phyloP scores from a whole-genome alignment of 2,113 vertebrate genomes.

The Zosterops borbonicus region DNA sequence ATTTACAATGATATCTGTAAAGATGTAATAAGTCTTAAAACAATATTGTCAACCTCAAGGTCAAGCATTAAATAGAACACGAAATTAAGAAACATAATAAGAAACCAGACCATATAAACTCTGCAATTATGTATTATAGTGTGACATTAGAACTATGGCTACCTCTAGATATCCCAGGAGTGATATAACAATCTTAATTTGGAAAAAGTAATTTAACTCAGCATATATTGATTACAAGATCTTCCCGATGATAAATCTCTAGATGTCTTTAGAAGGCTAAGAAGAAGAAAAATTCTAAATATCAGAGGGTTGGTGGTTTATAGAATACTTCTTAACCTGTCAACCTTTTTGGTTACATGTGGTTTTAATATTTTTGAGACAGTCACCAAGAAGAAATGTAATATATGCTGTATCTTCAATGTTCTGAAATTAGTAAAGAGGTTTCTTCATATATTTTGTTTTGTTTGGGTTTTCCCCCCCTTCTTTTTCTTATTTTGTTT shows the following conservation, averaged over 20 bases:
- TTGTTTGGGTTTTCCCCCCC: accelerated
- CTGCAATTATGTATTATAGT: not conserved
- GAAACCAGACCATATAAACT: not conserved
- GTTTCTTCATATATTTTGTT: accelerated
- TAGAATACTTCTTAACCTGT: not conserved
- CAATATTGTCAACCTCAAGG: not conserved
- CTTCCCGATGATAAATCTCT: not conserved
- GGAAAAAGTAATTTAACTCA: not conserved
- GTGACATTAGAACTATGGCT: not conserved
- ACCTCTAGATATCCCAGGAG: not conserved
- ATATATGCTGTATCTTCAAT: not conserved
- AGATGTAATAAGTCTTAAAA: not conserved
- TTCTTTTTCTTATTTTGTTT: not conserved
- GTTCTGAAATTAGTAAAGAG: not conserved
- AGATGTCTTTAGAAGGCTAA: not conserved
- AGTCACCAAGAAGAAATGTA: not conserved
- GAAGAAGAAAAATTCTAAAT: not conserved
- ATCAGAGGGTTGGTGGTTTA: not conserved
- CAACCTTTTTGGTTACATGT: not conserved
- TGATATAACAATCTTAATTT: not conserved
- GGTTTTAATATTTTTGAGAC: not conserved
- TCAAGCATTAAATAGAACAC: not conserved
- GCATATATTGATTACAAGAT: not conserved
- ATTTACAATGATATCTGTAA: not conserved
- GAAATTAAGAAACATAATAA: not conserved